These are phyloP conservation scores for Sitta carolinensis DNA, from an alignment of 2,797 vertebrate species.

Conservation along the genomic window DNA sequence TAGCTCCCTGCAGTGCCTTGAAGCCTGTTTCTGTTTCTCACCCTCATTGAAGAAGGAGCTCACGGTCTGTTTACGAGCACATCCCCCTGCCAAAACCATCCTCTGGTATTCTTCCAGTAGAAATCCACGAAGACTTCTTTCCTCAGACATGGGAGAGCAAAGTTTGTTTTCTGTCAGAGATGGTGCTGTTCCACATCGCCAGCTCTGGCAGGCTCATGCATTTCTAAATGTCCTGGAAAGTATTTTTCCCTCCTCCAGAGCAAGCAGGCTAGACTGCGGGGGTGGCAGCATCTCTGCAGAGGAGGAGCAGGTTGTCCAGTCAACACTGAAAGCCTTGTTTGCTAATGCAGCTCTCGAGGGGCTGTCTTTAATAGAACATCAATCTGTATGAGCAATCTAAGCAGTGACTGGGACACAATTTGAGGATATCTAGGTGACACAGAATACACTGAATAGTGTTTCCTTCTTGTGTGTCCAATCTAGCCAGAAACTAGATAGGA, in stretches of 20 bases:
- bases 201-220: background rate
- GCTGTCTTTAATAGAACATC: background rate
- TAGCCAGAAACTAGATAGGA: background rate
- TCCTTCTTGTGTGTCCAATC: background rate
- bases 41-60: background rate
- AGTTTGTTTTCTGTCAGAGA: background rate
- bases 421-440: background rate
- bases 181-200: background rate
- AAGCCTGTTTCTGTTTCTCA: background rate
- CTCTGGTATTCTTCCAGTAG: conserved; percentile 8
- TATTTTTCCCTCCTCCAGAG: background rate
- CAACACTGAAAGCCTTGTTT: background rate
- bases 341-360: background rate
- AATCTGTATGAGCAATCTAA: background rate
- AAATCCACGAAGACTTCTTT: background rate
- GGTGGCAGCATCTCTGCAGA: background rate
- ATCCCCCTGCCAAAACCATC: background rate
- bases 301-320: background rate
- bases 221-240: background rate
- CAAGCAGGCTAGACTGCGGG: background rate
- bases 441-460: background rate
- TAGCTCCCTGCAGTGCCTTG: background rate
- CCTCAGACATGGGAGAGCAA: background rate
- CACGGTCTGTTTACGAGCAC: background rate
- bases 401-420: background rate